Evolutionary conservation across 2,113 vertebrate species (phyloP), one percentile per base, ranked within the genome.

Genomic region (Lichenostomus cassidix): DNA sequence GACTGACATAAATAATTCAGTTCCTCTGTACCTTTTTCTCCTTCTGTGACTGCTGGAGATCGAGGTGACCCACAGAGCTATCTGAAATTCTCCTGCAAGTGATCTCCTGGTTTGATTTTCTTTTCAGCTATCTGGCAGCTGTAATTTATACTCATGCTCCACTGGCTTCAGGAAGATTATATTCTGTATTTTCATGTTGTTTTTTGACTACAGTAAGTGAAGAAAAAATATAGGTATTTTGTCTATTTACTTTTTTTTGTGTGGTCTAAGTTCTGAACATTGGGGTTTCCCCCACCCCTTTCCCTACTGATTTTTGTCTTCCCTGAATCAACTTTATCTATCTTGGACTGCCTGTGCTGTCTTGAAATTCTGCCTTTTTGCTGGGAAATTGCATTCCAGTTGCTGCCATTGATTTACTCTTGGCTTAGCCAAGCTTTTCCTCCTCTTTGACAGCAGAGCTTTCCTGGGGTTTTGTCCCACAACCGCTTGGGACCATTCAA

Each of bases 1-100:
- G 87, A 95, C 31, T 81, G 91, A 91, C 77, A 82, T 49, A 85
- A 95, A 91, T 91, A 58, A 95, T 91, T 95, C 62, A 82, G 23
- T 64, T 94, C 27, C 53, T 73, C 41, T 79, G 20, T 68, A 55
- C 25, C 5, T 37, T 93, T 56, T 31, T 76, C 65, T 31, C 83
- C 68, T 80, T 71, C 64, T 49, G 69, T 64, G 58, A 73, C 88
- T 93, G 56, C 83, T 95, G 93, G 76, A 90, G 88, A 73, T 65
- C 0, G 71, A 84, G 80, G 76, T 90, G 90, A 87, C 90, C 83
- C 85, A 89, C 64, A 64, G 87, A 91, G 41, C 22, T 64, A 75
- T 50, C 58, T 71, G 83, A 86, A 94, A 75, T 77, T 46, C 81
- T 80, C 35, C 85, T 87, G 92, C 49, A 78, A 71, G 50, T 7